Evolutionary conservation across 2,113 vertebrate species (phyloP).

Genomic region (Falco punctatus): DNA sequence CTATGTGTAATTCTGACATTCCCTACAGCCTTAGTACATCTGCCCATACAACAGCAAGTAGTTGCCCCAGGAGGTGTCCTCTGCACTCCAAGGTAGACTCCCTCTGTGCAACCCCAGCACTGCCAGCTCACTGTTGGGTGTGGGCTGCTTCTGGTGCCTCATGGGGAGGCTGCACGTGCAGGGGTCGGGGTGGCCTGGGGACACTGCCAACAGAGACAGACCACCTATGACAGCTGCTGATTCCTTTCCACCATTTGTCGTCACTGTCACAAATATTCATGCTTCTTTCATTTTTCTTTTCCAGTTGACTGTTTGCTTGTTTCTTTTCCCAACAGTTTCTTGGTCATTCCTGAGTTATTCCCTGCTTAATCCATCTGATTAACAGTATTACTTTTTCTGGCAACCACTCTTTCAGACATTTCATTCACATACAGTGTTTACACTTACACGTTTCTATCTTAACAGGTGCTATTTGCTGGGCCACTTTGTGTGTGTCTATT

Average conservation of each 20-base stretch:
- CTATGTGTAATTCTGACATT: neutral
- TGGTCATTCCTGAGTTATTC: neutral
- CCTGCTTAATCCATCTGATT: neutral
- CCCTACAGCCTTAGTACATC: neutral
- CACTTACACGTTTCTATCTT: neutral
- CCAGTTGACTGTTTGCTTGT: neutral
- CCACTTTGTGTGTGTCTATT: neutral
- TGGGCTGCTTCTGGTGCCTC: neutral
- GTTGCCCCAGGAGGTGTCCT: neutral
- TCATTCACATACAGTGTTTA: neutral
- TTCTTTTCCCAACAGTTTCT: neutral
- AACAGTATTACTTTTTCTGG: neutral
- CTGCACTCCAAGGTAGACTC: neutral
- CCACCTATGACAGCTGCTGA: neutral
- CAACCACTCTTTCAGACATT: neutral
- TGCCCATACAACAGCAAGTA: neutral
- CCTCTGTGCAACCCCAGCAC: neutral
- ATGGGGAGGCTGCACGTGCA: neutral
- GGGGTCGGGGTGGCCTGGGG: fast-evolving
- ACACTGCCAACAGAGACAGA: neutral
- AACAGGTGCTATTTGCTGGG: neutral
- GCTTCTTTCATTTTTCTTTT: neutral
- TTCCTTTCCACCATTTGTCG: neutral
- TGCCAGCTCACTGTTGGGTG: neutral
- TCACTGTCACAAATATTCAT: fast-evolving